These are phyloP conservation scores for Acrocephalus kingi DNA, from an alignment of 2,113 vertebrate genomes.

Conservation along the genomic window DNA sequence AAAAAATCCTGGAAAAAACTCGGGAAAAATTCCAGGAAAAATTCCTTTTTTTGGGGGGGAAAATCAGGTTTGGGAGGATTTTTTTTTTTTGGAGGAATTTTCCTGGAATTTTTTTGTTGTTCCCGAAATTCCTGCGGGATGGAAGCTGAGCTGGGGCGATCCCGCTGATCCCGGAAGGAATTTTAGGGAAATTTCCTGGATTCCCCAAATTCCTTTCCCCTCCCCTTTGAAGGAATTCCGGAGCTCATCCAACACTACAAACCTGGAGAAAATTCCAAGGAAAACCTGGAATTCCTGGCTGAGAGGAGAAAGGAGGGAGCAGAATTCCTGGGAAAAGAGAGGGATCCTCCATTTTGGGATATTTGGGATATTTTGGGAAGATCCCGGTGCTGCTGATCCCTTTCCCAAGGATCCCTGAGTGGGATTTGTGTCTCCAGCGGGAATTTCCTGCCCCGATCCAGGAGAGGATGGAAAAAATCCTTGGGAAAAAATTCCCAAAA, in stretches of 20 bases:
- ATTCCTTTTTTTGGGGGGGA: too few species aligned
- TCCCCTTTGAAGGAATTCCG: neutral
- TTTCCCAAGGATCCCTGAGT: neutral
- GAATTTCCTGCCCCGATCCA: neutral
- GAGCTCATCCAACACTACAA: neutral
- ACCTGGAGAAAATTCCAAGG: neutral
- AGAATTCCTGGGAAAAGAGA: neutral
- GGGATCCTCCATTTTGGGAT: neutral
- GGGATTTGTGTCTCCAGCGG: neutral
- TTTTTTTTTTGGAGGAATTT: too few species aligned
- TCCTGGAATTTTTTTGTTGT: neutral
- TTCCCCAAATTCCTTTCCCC: neutral
- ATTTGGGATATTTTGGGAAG: neutral
- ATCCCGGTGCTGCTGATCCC: neutral
- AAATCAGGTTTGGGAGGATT: too few species aligned
- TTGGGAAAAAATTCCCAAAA: too few species aligned
- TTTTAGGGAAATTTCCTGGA: neutral
- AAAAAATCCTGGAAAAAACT: too few species aligned
- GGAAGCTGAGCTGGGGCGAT: neutral
- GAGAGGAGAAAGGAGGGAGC: too few species aligned
- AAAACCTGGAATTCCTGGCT: neutral
- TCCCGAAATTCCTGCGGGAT: rapidly evolving
- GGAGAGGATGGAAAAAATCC: neutral
- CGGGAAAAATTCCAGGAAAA: too few species aligned
- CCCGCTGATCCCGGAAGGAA: neutral